A percentile compares a stretch with the other conserved stretches of the same genome.
These are phyloP conservation scores for Acipenser transmontanus DNA, from an alignment of 2,797 vertebrate species.

Conservation along the genomic window DNA sequence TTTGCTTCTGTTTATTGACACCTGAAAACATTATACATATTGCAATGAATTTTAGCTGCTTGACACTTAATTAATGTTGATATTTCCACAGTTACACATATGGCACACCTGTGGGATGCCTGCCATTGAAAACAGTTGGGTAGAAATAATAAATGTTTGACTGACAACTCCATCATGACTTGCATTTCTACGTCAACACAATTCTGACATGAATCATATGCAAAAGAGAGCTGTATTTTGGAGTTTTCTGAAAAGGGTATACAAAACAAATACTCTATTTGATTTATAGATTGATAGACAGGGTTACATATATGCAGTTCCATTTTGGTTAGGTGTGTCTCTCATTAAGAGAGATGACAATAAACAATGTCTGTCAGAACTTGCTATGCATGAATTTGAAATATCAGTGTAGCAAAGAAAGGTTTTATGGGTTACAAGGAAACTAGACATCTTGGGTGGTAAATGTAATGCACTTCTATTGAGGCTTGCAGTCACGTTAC, in stretches of 20 bases:
- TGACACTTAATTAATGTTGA: constrained; percentile 32
- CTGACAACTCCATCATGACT: constrained; percentile 40
- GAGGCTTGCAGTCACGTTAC: too few species aligned
- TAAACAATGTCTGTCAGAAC: too few species aligned
- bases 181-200: constrained; percentile 21
- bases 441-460: too few species aligned
- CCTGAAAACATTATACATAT: constrained; percentile 22
- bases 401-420: too few species aligned
- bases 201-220: background rate
- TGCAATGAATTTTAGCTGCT: constrained; percentile 15
- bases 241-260: constrained; percentile 11
- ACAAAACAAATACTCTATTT: constrained; percentile 3
- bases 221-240: background rate
- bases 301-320: background rate
- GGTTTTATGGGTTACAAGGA: too few species aligned
- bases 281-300: background rate
- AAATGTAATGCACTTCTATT: too few species aligned
- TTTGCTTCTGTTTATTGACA: background rate
- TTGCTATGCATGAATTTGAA: too few species aligned
- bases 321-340: too few species aligned
- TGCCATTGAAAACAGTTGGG: constrained; percentile 21
- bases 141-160: constrained; percentile 11
- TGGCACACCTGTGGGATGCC: constrained; percentile 19
- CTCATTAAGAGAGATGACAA: too few species aligned
- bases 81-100: constrained; percentile 10